A percentile compares a stretch with the other conserved stretches of the same genome.
These are phyloP conservation scores for Sternotherus odoratus DNA, from an alignment of 2,797 vertebrate genomes.

Conservation along the genomic window DNA sequence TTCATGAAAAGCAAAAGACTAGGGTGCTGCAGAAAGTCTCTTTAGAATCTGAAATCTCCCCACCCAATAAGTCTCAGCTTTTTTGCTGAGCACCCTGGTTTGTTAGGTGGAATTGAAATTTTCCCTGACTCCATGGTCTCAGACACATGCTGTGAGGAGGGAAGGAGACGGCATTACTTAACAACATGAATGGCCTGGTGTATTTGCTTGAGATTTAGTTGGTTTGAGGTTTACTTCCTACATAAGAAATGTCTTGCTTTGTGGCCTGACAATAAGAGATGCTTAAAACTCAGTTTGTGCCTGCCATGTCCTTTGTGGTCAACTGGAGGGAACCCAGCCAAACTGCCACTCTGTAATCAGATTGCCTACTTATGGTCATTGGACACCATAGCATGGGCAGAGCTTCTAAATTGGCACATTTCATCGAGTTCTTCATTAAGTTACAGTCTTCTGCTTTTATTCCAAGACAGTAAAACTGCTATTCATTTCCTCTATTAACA, in stretches of 20 bases:
- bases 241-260: not conserved
- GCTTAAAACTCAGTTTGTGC: not conserved
- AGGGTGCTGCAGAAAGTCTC: not conserved
- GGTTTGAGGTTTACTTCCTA: conserved; percentile 11
- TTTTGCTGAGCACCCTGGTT: no score
- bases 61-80: not conserved
- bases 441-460: conserved; percentile 23
- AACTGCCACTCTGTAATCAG: conserved; percentile 17
- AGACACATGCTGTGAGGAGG: fast-evolving
- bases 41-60: not conserved
- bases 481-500: conserved; percentile 49
- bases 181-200: not conserved
- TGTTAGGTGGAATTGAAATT: not conserved
- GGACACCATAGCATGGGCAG: not conserved
- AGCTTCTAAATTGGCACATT: not conserved
- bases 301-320: conserved; percentile 37
- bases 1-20: not conserved
- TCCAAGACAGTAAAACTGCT: not conserved
- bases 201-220: fast-evolving
- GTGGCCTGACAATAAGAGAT: conserved; percentile 23
- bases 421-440: conserved; percentile 27
- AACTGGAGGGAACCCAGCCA: conserved; percentile 2
- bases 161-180: not conserved
- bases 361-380: not conserved
- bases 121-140: fast-evolving